These are phyloP conservation scores for Colinus virginianus DNA, from an alignment of 2,113 vertebrate species.

Conservation along the genomic window DNA sequence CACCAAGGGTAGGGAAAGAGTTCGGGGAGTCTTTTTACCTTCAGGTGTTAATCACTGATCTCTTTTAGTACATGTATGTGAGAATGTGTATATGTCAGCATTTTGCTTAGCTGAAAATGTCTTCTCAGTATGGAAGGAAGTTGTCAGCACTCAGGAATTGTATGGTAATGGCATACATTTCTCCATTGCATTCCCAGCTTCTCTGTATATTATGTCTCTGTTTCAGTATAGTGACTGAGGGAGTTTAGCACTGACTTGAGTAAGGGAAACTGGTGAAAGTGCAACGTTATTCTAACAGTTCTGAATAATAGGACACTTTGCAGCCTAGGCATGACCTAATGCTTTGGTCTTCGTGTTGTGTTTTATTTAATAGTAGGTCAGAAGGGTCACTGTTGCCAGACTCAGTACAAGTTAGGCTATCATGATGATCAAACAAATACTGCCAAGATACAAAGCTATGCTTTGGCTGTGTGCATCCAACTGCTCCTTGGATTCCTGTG, in stretches of 20 bases:
- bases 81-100: neutral
- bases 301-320: neutral
- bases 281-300: fast-evolving
- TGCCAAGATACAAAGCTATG: neutral
- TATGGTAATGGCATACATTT: fast-evolving
- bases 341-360: neutral
- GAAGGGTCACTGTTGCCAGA: neutral
- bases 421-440: neutral
- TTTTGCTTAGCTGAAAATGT: neutral
- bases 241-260: neutral
- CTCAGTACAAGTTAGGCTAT: neutral
- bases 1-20: neutral
- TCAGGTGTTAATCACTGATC: neutral
- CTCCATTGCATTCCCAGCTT: neutral
- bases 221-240: neutral
- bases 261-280: neutral
- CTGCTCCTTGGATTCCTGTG: neutral
- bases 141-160: neutral
- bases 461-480: neutral
- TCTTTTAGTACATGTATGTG: neutral
- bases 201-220: fast-evolving
- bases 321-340: neutral
- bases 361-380: neutral
- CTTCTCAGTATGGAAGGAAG: neutral
- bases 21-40: neutral